Evolutionary conservation across 2,797 vertebrate species (phyloP), one percentile per base, ranked within the genome.

Genomic region (Philypnodon macrostomus): DNA sequence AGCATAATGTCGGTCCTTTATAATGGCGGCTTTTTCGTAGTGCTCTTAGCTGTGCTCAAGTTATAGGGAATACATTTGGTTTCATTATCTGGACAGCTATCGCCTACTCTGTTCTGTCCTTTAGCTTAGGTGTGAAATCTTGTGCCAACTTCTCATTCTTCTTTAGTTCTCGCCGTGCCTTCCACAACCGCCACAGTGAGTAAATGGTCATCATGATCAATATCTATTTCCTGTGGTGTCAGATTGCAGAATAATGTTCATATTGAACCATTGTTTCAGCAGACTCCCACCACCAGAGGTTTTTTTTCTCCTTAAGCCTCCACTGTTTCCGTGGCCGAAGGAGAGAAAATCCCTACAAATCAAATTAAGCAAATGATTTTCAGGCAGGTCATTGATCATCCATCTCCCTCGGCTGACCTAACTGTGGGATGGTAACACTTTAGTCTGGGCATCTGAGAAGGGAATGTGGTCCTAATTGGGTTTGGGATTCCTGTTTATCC

Each of bases 401-500:
- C 72, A 70, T 84, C 81, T 75, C 61, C 58, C 60, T 77, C 59
- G 36, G 63, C 59, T 57, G 55, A 81, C 65, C 70, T 83, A 70
- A 81, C 81, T 70, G 64, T 69, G 77, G 81, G 78, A 86, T 77
- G 73, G 77, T 80, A 80, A 85, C 74, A 75, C 77, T 59, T 44
- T 60, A 80, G 76, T 72, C 70, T 75, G 67, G 79, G 75, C 60
- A 85, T 84, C 80, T 83, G 81, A 86, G 85, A 85, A 73, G 76
- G 59, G 77, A 84, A 87, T 84, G 81, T 80, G 79, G 76, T 65
- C 81, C 63, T 89, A 85, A 88, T 87, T 66, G 67, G 62, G 80
- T 88, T 89, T 85, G 79, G 67, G 57, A 91, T 84, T 87, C 78
- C 81, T 86, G 85, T 86, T 88, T 85, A 88, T 88, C 85, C 81